Conservation (phyloP, 2,797 vertebrate genomes). For the Phalloptychus januarius region DNA sequence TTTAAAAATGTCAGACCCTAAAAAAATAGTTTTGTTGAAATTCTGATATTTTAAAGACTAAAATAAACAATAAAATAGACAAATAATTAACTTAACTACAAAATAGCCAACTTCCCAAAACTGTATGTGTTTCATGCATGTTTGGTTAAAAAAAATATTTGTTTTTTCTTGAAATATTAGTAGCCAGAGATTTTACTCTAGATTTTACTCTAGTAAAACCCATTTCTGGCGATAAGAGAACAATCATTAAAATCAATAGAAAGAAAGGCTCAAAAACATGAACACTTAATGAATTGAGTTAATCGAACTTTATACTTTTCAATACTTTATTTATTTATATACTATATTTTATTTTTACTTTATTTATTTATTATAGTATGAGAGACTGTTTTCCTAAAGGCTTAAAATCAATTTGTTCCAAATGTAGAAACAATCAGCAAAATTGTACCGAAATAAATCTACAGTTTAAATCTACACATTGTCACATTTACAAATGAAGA, state of each 20-base stretch:
- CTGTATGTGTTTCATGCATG: not conserved
- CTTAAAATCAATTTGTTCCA: not conserved
- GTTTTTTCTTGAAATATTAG: not conserved
- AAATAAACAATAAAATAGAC: too few species aligned
- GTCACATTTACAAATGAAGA: not conserved
- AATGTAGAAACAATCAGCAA: not conserved
- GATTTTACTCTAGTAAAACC: too few species aligned
- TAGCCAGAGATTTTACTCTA: too few species aligned
- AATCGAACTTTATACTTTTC: not conserved
- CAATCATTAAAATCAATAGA: too few species aligned
- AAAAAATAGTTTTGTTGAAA: not conserved
- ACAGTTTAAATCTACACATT: not conserved
- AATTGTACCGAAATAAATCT: not conserved
- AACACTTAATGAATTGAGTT: too few species aligned
- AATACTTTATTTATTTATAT: not conserved
- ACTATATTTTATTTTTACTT: too few species aligned
- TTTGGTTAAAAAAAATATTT: not conserved
- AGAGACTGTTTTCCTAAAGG: not conserved
- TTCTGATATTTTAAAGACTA: not conserved
- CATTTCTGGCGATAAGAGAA: too few species aligned
- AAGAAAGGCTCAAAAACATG: too few species aligned
- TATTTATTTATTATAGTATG: too few species aligned
- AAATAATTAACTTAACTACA: too few species aligned
- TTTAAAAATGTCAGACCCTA: not conserved
- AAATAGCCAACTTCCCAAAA: too few species aligned